Conservation (phyloP, 2,888 invertebrate genomes). For the Melipona beecheii region DNA sequence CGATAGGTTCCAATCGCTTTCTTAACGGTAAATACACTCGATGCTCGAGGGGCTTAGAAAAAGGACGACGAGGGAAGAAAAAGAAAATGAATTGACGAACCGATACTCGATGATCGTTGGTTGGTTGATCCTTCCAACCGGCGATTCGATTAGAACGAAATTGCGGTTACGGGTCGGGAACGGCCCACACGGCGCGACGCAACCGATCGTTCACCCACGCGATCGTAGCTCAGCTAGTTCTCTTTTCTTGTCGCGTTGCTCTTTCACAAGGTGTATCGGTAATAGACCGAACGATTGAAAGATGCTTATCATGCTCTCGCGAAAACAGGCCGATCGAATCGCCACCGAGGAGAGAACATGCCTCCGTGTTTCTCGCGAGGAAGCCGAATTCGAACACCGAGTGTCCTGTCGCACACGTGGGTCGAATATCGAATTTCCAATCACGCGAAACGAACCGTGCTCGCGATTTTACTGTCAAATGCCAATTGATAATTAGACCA, state of each 20-base stretch:
- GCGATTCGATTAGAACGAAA: constrained; percentile 42
- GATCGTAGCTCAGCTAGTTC: constrained; percentile 13
- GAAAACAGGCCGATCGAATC: constrained; percentile 22
- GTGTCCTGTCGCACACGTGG: neutral
- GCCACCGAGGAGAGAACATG: constrained; percentile 25
- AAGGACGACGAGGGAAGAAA: too few species aligned
- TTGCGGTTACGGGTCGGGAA: constrained; percentile 11
- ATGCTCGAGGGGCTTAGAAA: neutral
- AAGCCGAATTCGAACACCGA: constrained; percentile 17
- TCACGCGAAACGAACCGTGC: neutral
- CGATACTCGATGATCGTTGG: neutral
- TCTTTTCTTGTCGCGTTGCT: neutral
- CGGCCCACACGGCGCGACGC: constrained; percentile 30
- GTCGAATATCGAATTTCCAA: constrained; percentile 5
- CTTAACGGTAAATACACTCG: neutral
- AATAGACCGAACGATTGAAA: constrained; percentile 27
- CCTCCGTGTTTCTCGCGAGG: constrained; percentile 36
- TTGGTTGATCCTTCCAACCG: neutral
- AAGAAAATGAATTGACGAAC: neutral
- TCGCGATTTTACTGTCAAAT: too few species aligned
- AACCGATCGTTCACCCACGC: constrained; percentile 39
- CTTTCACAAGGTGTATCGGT: constrained; percentile 19
- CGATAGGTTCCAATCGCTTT: neutral
- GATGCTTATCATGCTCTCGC: constrained; percentile 38
- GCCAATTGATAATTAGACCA: too few species aligned